Evolutionary conservation across 1,140 invertebrate genomes (phyloP).

Genomic region (Drosophila mojavensis): DNA sequence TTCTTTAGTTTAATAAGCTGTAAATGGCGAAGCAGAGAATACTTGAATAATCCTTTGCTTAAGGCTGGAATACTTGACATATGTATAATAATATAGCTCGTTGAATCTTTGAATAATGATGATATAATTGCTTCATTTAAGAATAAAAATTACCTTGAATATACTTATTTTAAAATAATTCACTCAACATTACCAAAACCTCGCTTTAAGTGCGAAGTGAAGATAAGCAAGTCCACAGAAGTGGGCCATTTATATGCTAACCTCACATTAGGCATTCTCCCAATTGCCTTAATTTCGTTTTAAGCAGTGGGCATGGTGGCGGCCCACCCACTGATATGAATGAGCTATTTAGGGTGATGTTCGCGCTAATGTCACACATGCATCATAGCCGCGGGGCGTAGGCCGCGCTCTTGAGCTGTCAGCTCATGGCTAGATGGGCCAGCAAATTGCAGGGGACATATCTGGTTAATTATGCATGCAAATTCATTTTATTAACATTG

Average conservation of each 20-base stretch:
- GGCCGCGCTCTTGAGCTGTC: no score
- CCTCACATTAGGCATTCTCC: constrained; percentile 14
- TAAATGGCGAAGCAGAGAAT: no score
- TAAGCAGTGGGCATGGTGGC: constrained; percentile 1
- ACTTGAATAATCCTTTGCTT: no score
- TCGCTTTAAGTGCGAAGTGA: neutral
- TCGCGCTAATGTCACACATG: constrained; percentile 66
- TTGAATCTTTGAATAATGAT: no score
- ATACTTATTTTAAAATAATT: no score
- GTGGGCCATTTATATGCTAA: constrained; percentile 22
- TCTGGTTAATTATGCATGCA: constrained; percentile 68
- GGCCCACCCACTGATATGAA: constrained; percentile 40
- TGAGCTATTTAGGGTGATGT: constrained; percentile 48
- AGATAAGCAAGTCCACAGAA: constrained; percentile 13
- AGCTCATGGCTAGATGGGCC: neutral
- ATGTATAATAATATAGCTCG: no score
- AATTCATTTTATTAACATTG: constrained; percentile 72
- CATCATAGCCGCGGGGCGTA: constrained; percentile 59
- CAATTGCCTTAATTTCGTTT: constrained; percentile 34
- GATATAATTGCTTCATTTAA: no score
- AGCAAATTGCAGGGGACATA: neutral
- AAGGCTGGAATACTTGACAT: no score
- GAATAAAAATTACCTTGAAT: no score
- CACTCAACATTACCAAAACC: no score
- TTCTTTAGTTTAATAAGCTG: no score